Evolutionary conservation across 2,797 vertebrate genomes (phyloP), one percentile per base, ranked within the genome.

Genomic region (Botia kubotai): DNA sequence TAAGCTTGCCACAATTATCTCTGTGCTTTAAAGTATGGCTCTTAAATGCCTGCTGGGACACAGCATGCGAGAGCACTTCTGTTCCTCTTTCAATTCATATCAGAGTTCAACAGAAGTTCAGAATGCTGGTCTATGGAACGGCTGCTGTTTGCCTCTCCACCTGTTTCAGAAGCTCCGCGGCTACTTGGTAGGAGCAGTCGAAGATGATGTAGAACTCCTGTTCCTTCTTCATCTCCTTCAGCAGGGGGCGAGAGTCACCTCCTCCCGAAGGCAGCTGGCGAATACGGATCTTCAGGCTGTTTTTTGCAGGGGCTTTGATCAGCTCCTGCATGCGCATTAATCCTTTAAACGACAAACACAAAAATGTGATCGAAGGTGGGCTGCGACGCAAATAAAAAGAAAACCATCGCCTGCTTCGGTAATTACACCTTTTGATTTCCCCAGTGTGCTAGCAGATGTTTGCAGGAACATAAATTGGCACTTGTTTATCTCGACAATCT

Each of bases 211-310:
- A 98, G 89, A 97, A 98, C 87, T 99, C 98, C 84, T 96, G 96
- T 90, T 96, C 95, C 86, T 96, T 98, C 92, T 99, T 99, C 94
- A 99, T 97, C 79, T 99, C 98, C 87, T 98, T 98, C 39, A 99
- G 96, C 84, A 99, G 92, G 0, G 98, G 96, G 52, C 96, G 94
- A 58, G 97, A 96, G 0, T 99, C 98, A 87, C 94, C 95, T 92
- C 96, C 97, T 23, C 96, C 97, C 0, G 95, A 90, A 13, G 96
- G 96, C 82, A 99, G 92, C 87, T 99, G 98, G 3, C 98, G 97
- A 87, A 99, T 98, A 89, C 96, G 96, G 88, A 99, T 96, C 91
- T 97, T 98, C 72, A 99, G 94, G 91, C 96, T 97, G 83, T 96
- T 96, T 88, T 96, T 96, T 75, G 98, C 97, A 3, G 98, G 98